These are phyloP conservation scores for Odontophorus gujanensis DNA, from an alignment of 2,113 vertebrate genomes.

Conservation along the genomic window DNA sequence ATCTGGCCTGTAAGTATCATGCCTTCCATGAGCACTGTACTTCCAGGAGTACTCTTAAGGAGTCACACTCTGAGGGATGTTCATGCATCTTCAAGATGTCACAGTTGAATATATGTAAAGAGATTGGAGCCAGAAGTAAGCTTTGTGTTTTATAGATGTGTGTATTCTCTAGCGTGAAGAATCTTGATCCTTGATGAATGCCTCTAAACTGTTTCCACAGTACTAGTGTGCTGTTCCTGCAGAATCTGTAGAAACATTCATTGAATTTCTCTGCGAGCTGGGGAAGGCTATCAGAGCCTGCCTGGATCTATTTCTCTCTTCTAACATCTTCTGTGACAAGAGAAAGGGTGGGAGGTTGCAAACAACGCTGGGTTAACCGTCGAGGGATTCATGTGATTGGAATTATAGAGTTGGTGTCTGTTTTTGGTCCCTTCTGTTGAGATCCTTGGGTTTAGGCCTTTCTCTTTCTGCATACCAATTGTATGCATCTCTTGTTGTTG, in stretches of 20 bases:
- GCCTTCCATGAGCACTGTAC: not conserved
- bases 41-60: not conserved
- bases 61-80: not conserved
- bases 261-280: not conserved
- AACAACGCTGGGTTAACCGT: not conserved
- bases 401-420: not conserved
- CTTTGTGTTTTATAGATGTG: not conserved
- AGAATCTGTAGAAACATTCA: not conserved
- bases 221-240: not conserved
- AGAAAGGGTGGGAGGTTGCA: fast-evolving
- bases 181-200: not conserved
- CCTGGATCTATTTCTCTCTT: not conserved
- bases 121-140: not conserved
- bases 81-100: not conserved
- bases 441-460: not conserved
- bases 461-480: not conserved
- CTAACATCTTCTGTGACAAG: not conserved
- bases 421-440: not conserved
- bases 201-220: not conserved
- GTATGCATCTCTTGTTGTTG: not conserved
- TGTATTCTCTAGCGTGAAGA: not conserved
- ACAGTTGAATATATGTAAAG: not conserved
- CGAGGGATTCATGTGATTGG: not conserved
- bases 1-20: not conserved
- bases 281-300: not conserved